Percentiles rank a stretch among this genome's conserved stretches.
These are phyloP conservation scores for Nephrotoma flavescens DNA, from an alignment of 2,888 invertebrate genomes.

Conservation along the genomic window DNA sequence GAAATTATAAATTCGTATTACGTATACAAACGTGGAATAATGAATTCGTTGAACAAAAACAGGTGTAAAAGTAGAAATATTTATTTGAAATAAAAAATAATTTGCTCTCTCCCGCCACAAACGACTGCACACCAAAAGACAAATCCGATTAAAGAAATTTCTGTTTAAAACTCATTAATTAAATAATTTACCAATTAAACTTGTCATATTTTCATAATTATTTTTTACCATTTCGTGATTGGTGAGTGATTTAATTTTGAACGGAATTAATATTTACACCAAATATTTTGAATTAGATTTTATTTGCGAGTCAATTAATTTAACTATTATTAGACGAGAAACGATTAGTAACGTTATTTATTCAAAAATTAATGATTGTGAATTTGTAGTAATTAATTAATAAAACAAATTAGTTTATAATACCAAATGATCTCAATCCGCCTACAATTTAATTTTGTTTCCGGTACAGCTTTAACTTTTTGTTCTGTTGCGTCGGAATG, in stretches of 20 bases:
- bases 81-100: background rate
- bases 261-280: background rate
- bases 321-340: no score
- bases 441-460: no score
- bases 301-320: background rate
- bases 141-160: background rate
- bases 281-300: background rate
- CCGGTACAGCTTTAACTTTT: no score
- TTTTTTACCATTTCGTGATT: no score
- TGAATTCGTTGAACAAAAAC: background rate
- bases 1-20: background rate
- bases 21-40: background rate
- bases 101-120: background rate
- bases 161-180: no score
- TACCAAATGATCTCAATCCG: no score
- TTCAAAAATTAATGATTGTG: no score
- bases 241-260: background rate
- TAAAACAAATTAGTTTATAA: no score
- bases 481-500: no score
- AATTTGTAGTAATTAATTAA: no score
- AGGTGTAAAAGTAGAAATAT: background rate
- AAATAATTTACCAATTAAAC: background rate
- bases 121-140: background rate
- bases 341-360: no score
- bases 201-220: background rate